These are phyloP conservation scores for Eriocheir sinensis DNA, from an alignment of 1,140 invertebrate species.

Conservation along the genomic window DNA sequence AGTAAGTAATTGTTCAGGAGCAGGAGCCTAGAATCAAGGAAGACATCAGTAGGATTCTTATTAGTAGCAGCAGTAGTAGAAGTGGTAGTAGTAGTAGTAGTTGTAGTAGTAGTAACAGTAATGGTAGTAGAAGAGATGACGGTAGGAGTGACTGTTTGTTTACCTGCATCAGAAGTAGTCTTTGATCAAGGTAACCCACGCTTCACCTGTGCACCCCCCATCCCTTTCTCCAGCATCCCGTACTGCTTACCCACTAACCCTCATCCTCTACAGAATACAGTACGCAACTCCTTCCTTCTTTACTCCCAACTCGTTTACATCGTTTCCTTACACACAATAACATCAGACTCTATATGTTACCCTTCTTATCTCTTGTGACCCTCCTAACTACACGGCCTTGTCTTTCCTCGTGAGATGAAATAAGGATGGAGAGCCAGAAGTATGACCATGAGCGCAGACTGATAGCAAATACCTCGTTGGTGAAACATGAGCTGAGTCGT, in stretches of 20 bases:
- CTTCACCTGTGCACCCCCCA: neutral
- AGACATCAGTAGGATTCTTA: neutral
- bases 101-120: neutral
- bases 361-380: neutral
- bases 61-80: neutral
- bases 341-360: neutral
- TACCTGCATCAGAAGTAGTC: neutral
- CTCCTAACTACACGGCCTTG: neutral
- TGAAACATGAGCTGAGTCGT: too few relatives aligned
- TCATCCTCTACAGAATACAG: too few relatives aligned
- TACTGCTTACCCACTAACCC: too few relatives aligned
- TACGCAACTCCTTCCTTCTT: too few relatives aligned
- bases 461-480: neutral
- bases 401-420: neutral
- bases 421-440: neutral
- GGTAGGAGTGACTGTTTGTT: neutral
- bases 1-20: neutral
- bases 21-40: neutral
- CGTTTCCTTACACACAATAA: neutral
- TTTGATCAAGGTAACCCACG: neutral
- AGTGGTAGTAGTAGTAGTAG: neutral
- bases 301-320: too few relatives aligned
- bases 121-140: neutral
- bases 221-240: too few relatives aligned
- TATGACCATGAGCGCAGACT: neutral